phyloP scores from a whole-genome alignment of 2,797 vertebrate species.

The Steatocranus sp. region DNA sequence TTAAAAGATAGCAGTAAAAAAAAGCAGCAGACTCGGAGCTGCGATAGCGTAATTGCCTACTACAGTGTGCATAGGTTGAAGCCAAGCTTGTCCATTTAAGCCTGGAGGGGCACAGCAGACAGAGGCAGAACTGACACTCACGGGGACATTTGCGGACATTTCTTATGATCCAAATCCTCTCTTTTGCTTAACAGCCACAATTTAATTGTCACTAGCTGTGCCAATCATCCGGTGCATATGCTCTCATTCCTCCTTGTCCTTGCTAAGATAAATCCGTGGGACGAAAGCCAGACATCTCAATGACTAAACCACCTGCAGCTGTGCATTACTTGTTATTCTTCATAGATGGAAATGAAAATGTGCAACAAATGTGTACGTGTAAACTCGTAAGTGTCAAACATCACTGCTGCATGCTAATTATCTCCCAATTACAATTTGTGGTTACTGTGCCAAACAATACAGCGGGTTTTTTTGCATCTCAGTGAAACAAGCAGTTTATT shows the following conservation, averaged over 20 bases:
- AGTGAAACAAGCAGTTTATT: neutral
- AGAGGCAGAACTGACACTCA: constrained; percentile 15
- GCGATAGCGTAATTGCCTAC: constrained; percentile 58
- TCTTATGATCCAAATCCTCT: constrained; percentile 52
- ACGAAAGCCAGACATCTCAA: constrained; percentile 18
- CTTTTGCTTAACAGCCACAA: constrained; percentile 56
- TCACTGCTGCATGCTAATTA: neutral
- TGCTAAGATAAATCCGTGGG: constrained; percentile 34
- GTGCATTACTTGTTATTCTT: neutral
- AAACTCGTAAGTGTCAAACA: neutral
- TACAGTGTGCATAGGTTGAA: constrained; percentile 6
- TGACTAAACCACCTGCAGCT: constrained; percentile 29
- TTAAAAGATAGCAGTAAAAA: constrained; percentile 73
- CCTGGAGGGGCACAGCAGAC: constrained; percentile 41
- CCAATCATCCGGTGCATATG: constrained; percentile 37
- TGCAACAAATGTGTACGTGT: neutral
- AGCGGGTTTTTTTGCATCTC: constrained; percentile 7
- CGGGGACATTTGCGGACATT: constrained; percentile 48
- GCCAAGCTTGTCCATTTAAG: constrained; percentile 35
- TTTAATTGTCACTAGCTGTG: constrained; percentile 63
- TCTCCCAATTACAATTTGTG: neutral
- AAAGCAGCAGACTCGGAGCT: constrained; percentile 13
- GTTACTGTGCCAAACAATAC: neutral
- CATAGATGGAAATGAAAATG: neutral
- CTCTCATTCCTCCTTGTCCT: constrained; percentile 15